phyloP scores from a whole-genome alignment of 2,113 vertebrate species.

The Triplophysa rosa region DNA sequence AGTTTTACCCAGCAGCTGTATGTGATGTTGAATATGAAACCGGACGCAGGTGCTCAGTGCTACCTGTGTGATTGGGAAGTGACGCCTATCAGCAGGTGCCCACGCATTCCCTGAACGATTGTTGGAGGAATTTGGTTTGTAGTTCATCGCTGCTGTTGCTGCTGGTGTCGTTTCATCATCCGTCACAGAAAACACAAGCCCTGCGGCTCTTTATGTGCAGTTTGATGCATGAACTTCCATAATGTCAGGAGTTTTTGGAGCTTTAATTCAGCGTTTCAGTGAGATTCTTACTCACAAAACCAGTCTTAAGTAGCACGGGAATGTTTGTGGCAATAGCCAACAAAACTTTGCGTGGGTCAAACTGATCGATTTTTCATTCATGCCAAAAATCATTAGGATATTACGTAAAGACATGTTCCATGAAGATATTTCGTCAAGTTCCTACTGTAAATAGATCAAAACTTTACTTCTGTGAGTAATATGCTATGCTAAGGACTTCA shows the following conservation, averaged over 20 bases:
- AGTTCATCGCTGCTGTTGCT: not conserved
- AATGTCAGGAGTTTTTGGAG: not conserved
- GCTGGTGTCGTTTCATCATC: not conserved
- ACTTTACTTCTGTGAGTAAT: too few relatives aligned
- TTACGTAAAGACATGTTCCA: too few relatives aligned
- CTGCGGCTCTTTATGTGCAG: not conserved
- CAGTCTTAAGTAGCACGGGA: too few relatives aligned
- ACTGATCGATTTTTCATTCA: too few relatives aligned
- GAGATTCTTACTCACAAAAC: too few relatives aligned
- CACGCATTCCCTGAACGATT: not conserved
- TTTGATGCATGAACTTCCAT: conserved; percentile 5
- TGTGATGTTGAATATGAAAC: not conserved
- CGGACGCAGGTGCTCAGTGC: not conserved
- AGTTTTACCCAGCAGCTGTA: not conserved
- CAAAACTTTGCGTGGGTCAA: too few relatives aligned
- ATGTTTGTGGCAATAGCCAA: too few relatives aligned
- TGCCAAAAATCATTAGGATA: too few relatives aligned
- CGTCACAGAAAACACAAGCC: conserved; percentile 20
- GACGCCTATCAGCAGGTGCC: not conserved
- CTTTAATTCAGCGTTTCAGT: too few relatives aligned
- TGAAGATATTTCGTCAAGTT: too few relatives aligned
- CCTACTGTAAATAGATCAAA: too few relatives aligned
- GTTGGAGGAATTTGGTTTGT: conserved; percentile 9
- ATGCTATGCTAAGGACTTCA: too few relatives aligned
- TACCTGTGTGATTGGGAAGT: not conserved